phyloP scores from a whole-genome alignment of 2,888 invertebrate genomes.

The Watsonalla cultraria region DNA sequence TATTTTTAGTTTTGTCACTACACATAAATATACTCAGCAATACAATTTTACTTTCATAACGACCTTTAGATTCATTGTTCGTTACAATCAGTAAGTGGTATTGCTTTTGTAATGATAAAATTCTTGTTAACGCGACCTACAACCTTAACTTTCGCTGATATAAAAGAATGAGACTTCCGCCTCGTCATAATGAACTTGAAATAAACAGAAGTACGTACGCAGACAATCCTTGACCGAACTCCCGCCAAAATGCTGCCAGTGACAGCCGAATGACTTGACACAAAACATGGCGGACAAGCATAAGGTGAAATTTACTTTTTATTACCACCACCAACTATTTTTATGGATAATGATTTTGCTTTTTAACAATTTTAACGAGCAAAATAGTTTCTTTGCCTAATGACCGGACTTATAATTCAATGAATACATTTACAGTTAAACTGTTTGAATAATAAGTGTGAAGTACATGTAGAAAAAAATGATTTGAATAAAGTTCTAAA shows the following conservation, averaged over 20 bases:
- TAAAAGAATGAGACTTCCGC: slow-evolving; percentile 42
- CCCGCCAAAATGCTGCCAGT: slow-evolving; percentile 26
- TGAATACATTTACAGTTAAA: too few species aligned
- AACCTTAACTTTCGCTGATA: slow-evolving; percentile 61
- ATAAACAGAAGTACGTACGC: slow-evolving; percentile 21
- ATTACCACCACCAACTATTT: slow-evolving; percentile 14
- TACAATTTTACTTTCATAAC: slow-evolving; percentile 5
- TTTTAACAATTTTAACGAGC: slow-evolving; percentile 30
- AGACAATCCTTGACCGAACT: slow-evolving; percentile 40
- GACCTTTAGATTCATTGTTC: slow-evolving; percentile 20
- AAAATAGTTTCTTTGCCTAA: not conserved
- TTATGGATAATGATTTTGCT: slow-evolving; percentile 24
- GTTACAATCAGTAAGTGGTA: slow-evolving; percentile 16
- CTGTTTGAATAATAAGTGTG: too few species aligned
- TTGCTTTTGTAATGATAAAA: slow-evolving; percentile 18
- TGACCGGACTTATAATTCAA: too few species aligned
- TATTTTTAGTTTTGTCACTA: not conserved
- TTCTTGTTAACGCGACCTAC: slow-evolving; percentile 38
- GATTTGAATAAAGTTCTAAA: too few species aligned
- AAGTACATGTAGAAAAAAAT: too few species aligned
- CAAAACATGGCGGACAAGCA: slow-evolving; percentile 13
- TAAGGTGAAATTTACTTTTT: slow-evolving; percentile 15
- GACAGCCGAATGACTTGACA: slow-evolving; percentile 20
- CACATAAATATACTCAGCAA: slow-evolving; percentile 5
- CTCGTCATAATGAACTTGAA: slow-evolving; percentile 53